Conservation (phyloP, 2,113 vertebrate genomes). For the Zingel zingel region DNA sequence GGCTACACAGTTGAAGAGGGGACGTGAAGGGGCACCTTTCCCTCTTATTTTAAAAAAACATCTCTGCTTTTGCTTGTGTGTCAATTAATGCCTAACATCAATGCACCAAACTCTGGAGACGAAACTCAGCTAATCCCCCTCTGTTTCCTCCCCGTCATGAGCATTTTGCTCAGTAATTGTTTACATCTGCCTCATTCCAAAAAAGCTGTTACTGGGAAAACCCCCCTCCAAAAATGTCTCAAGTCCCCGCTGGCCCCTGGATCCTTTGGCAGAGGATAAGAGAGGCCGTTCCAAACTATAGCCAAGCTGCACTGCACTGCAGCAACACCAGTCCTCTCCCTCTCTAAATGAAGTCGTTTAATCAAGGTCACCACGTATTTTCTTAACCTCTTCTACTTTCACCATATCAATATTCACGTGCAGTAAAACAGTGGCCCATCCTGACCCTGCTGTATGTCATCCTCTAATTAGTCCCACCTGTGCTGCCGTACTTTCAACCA, state of each 20-base stretch:
- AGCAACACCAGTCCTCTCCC: conserved; percentile 39
- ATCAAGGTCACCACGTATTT: conserved; percentile 61
- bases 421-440: conserved; percentile 6
- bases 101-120: conserved; percentile 47
- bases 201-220: conserved; percentile 61
- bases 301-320: conserved; percentile 60
- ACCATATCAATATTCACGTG: conserved; percentile 14
- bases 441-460: conserved; percentile 21
- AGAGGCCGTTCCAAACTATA: conserved; percentile 51
- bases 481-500: conserved; percentile 31
- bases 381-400: conserved; percentile 18
- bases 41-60: neutral
- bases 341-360: conserved; percentile 46
- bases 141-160: conserved; percentile 68
- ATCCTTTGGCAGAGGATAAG: conserved; percentile 79
- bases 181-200: conserved; percentile 80
- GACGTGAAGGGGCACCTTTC: neutral
- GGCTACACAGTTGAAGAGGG: neutral
- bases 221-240: conserved; percentile 61
- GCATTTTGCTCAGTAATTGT: conserved; percentile 79
- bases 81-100: conserved; percentile 50
- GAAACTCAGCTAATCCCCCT: conserved; percentile 61
- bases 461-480: conserved; percentile 56
- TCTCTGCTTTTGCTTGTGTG: conserved; percentile 23
- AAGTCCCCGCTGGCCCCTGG: conserved; percentile 69